Evolutionary conservation across 92 coral and sea anemone species (phyloP), one percentile per base, ranked within the genome.

Genomic region (Ricordea florida): DNA sequence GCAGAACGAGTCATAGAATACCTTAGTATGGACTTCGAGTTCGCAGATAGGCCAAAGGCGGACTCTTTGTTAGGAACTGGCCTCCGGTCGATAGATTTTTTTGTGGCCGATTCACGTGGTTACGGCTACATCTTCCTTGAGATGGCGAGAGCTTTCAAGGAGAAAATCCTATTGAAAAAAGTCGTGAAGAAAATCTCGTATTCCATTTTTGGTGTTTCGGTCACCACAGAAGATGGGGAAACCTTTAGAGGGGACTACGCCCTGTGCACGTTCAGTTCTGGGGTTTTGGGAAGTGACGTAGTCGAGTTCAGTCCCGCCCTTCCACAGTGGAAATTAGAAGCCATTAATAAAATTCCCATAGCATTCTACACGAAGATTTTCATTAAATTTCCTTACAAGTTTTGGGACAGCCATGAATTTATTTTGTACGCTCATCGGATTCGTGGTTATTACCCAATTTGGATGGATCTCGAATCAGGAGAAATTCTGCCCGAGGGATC

Each of bases 191-290:
- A 57, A 11, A 71, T 85, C 22, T 13, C 26, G 3, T 50, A 74
- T 21, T n/a, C 34, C 35, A 35, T 35, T 1, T 13, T 53, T 16
- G 71, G 49, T 14, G 62, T 86, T 29, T 45, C 9, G 5, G 97
- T 88, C 22, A 81, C 47, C 0, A 81, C 97, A 23, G 33, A 17
- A 11, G 52, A 70, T 22, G 97, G 92, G 0, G 85, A 81, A 10
- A 43, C 43, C 7, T 88, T 42, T 69, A 45, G 24, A 7, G 97
- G 86, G 2, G 78, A 83, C 10, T 84, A 75, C 51, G 89, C 38
- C 2, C 69, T 88, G 1, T 83, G 85, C 55, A 88, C 97, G 3
- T 92, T 92, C 51, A 92, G 93, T 53, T 82, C 82, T 6, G 93
- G 92, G 0, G 97, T 92, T 0, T 80, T 92, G 3, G 85, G 83